Evolutionary conservation across 2,113 vertebrate genomes (phyloP).

Genomic region (Myotis brandtii): DNA sequence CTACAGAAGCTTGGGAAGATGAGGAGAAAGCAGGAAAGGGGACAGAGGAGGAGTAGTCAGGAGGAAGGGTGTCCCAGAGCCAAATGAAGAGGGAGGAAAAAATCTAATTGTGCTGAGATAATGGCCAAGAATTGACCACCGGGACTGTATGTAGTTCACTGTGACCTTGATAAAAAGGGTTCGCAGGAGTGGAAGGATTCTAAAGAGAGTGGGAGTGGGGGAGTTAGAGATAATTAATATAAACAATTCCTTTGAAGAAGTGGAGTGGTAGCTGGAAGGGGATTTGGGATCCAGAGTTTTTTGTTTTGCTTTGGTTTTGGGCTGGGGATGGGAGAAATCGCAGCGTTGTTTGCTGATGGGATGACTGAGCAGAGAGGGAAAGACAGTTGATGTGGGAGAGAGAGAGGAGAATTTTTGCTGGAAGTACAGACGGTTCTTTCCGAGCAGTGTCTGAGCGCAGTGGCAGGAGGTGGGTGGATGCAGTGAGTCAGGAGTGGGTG

Average conservation of each 20-base stretch:
- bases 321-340: background rate
- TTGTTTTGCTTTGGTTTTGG: background rate
- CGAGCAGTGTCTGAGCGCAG: background rate
- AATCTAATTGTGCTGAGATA: background rate
- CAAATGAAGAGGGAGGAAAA: background rate
- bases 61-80: background rate
- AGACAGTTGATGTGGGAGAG: background rate
- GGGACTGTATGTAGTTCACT: background rate
- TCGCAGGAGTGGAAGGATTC: background rate
- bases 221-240: accelerated
- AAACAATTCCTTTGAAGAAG: background rate
- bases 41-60: background rate
- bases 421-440: background rate
- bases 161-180: background rate
- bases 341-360: background rate
- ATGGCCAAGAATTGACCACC: accelerated
- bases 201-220: background rate
- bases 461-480: background rate
- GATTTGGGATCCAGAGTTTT: background rate
- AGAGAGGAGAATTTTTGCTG: background rate
- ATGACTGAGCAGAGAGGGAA: constrained; percentile 1
- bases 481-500: background rate
- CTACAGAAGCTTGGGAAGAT: background rate
- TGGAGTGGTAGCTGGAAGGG: background rate
- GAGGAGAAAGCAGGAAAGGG: background rate